These are phyloP conservation scores for Fistularia tabacaria DNA, from an alignment of 2,797 vertebrate genomes.

Conservation along the genomic window DNA sequence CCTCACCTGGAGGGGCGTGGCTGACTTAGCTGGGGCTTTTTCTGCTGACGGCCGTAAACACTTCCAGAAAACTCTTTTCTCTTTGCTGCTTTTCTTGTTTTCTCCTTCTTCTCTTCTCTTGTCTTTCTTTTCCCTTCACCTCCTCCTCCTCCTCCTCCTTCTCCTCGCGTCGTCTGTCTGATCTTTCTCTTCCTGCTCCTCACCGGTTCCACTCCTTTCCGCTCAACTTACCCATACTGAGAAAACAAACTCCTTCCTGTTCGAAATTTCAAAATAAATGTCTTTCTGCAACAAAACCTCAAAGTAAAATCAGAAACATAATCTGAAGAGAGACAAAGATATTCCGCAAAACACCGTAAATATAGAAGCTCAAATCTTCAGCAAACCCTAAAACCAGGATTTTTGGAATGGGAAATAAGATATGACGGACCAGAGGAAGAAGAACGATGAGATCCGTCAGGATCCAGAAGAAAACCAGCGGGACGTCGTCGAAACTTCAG, in stretches of 20 bases:
- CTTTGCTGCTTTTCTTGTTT: too few species aligned
- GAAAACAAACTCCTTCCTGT: neutral
- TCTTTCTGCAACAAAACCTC: neutral
- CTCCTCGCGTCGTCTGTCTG: neutral
- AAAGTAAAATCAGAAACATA: neutral
- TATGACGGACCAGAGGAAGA: too few species aligned
- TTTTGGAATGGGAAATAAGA: too few species aligned
- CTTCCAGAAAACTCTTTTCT: neutral
- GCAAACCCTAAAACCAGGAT: too few species aligned
- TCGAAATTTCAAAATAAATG: slow-evolving; percentile 4
- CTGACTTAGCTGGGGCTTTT: neutral
- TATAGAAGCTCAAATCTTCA: too few species aligned
- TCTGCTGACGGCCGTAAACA: neutral
- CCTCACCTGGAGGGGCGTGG: slow-evolving; percentile 8
- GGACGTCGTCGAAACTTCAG: too few species aligned
- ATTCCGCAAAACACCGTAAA: neutral
- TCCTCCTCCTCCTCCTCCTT: neutral
- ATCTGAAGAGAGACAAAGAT: neutral
- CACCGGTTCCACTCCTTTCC: neutral
- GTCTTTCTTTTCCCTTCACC: neutral
- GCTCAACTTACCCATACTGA: neutral
- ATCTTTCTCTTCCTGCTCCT: neutral
- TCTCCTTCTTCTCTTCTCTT: neutral
- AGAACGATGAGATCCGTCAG: too few species aligned
- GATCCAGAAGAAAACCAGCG: too few species aligned